Evolutionary conservation across 2,113 vertebrate genomes (phyloP), one percentile per base, ranked within the genome.

Genomic region (Pelecanus crispus): DNA sequence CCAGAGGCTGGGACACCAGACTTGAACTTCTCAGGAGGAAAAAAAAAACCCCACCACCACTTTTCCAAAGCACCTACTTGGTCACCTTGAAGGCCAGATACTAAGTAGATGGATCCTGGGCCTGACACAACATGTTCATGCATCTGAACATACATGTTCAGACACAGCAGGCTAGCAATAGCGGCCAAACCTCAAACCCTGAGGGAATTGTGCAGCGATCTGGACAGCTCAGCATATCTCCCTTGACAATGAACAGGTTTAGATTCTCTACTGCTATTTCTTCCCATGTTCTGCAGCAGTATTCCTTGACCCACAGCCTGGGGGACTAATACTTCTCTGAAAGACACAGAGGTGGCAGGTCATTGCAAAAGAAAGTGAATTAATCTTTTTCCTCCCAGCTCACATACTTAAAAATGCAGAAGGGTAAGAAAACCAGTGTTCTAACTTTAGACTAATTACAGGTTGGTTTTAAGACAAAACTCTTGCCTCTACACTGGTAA

Each of bases 311-410:
- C 11, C 2, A 2, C 19, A 62, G 14, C 42, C 36, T 70, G 38
- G 17, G 17, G 21, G 45, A 66, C 80, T 80, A 77, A 47, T 7
- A 49, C 14, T 52, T 56, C 53, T 73, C 72, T 58, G 19, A 40
- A 78, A 81, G 40, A 73, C 49, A 66, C 15, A 56, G 26, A 52
- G 12, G 38, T 56, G 73, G 45, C 55, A 85, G 20, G 13, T 66
- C 36, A 88, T 14, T n/a, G 20, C 13, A 52, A 61, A 70, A 34
- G 26, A 66, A 47, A 73, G 36, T 12, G 55, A 65, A 89, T 26
- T 34, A 11, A 34, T 34, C 28, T 12, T 7, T 2, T 3, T 7
- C 10, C 7, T 9, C 12, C 8, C 52, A 14, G 1, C 7, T 78
- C 19, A 66, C 26, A 36, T 7, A 32, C 14, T 59, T 50, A 12